Percentiles rank a stretch among this genome's conserved stretches.
Conservation (phyloP, 2,113 vertebrate genomes). For the Benitochromis conjunctus region DNA sequence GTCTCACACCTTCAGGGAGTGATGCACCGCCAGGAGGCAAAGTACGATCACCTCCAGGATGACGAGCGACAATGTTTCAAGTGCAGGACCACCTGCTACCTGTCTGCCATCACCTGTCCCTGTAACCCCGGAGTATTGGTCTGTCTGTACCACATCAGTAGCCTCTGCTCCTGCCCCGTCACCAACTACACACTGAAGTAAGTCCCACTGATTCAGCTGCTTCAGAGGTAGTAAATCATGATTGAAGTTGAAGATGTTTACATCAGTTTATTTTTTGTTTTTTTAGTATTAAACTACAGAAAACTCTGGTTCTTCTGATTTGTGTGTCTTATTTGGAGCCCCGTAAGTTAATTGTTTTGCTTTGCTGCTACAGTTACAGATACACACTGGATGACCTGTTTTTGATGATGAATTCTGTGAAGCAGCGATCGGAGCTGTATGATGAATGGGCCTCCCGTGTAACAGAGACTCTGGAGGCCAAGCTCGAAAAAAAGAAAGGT, state of each 20-base stretch:
- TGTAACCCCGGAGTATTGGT: constrained; percentile 84
- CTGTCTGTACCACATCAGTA: constrained; percentile 83
- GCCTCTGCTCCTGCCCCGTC: constrained; percentile 85
- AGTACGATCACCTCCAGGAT: constrained; percentile 89
- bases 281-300: background rate
- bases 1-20: constrained; percentile 78
- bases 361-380: constrained; percentile 76
- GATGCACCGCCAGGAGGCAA: constrained; percentile 73
- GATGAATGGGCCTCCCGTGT: constrained; percentile 88
- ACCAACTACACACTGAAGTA: constrained; percentile 88
- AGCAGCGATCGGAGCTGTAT: constrained; percentile 84
- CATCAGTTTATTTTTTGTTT: background rate
- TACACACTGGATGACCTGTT: constrained; percentile 90
- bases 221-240: background rate
- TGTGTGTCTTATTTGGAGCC: background rate
- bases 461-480: constrained; percentile 85
- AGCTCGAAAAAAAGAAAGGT: constrained; percentile 89
- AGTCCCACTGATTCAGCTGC: constrained; percentile 37
- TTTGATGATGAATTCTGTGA: constrained; percentile 88
- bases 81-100: constrained; percentile 96
- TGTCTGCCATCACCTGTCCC: constrained; percentile 89
- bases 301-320: background rate
- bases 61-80: constrained; percentile 93
- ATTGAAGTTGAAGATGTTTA: background rate
- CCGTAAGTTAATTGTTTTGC: background rate